These are phyloP conservation scores for Pagetopsis macropterus DNA, from an alignment of 2,797 vertebrate genomes.

Conservation along the genomic window DNA sequence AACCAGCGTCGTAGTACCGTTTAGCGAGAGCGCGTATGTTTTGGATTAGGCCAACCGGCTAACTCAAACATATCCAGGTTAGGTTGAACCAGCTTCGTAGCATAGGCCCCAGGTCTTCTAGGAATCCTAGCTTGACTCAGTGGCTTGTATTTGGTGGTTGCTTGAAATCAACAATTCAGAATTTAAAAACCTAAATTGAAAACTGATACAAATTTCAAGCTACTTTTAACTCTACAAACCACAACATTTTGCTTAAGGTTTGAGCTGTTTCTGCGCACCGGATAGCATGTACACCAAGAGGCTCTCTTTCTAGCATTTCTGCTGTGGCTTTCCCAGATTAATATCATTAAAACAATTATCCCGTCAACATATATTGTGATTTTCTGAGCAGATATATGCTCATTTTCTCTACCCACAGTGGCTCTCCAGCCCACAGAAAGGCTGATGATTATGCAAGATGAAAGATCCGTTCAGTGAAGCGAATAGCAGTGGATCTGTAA, in stretches of 20 bases:
- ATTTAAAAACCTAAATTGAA: conserved; percentile 15
- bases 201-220: conserved; percentile 28
- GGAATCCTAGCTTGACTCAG: conserved; percentile 30
- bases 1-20: too few species aligned
- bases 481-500: conserved; percentile 40
- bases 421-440: conserved; percentile 32
- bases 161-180: conserved; percentile 19
- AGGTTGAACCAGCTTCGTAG: too few species aligned
- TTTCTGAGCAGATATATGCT: conserved; percentile 32
- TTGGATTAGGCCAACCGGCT: too few species aligned
- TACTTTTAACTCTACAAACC: background rate
- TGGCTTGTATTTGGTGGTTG: conserved; percentile 19
- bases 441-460: conserved; percentile 57
- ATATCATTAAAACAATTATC: conserved; percentile 34
- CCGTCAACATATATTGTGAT: conserved; percentile 19
- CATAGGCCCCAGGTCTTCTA: conserved; percentile 17
- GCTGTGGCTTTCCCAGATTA: conserved; percentile 22
- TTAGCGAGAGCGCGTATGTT: too few species aligned
- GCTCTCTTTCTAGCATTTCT: conserved; percentile 17
- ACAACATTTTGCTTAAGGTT: conserved; percentile 1
- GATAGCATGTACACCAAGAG: conserved; percentile 37
- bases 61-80: too few species aligned
- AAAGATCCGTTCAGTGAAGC: conserved; percentile 54
- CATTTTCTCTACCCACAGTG: conserved; percentile 33
- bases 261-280: conserved; percentile 10